phyloP scores from a whole-genome alignment of 2,113 vertebrate genomes.

The Platycercus adscitus region DNA sequence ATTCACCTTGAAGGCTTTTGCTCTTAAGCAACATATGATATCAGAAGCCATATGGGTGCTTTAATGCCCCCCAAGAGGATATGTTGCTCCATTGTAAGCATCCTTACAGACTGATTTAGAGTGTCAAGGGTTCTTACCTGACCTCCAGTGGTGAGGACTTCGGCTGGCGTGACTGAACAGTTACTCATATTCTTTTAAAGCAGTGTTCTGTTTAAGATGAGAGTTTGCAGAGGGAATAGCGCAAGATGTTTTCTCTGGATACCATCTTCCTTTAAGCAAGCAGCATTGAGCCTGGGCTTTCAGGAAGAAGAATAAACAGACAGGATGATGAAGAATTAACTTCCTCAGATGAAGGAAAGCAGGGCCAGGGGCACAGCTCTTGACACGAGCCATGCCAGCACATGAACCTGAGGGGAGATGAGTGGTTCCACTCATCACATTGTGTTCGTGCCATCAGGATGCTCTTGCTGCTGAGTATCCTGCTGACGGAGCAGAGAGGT shows the following conservation, averaged over 20 bases:
- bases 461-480: not conserved
- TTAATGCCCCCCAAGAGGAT: not conserved
- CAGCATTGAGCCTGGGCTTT: not conserved
- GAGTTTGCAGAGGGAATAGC: not conserved
- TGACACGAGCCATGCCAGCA: not conserved
- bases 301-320: not conserved
- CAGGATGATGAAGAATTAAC: not conserved
- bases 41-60: not conserved
- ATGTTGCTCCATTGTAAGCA: not conserved
- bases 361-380: not conserved
- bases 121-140: not conserved
- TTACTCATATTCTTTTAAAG: not conserved
- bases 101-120: not conserved
- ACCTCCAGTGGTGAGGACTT: not conserved
- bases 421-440: not conserved
- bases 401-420: rapidly evolving
- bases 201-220: rapidly evolving
- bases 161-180: not conserved
- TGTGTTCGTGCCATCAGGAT: rapidly evolving
- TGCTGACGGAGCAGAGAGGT: not conserved
- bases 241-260: not conserved
- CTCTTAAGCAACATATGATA: not conserved
- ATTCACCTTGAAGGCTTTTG: not conserved
- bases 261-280: not conserved
- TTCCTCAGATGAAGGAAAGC: not conserved